Percentiles rank a stretch among this genome's conserved stretches.
Conservation (phyloP, 2,113 vertebrate genomes). For the Macaca nemestrina region DNA sequence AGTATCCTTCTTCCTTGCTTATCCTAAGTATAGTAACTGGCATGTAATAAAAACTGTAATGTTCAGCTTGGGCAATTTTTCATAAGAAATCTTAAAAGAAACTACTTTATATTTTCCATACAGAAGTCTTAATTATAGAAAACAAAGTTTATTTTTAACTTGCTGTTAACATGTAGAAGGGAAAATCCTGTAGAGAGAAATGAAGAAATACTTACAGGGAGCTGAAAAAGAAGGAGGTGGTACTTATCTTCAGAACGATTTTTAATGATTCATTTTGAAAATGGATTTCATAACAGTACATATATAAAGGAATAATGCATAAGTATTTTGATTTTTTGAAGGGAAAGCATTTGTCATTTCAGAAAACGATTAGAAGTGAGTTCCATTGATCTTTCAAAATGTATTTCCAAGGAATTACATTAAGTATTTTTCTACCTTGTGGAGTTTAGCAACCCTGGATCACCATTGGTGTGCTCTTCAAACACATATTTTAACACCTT, state of each 20-base stretch:
- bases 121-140: not conserved
- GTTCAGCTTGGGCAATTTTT: not conserved
- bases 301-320: not conserved
- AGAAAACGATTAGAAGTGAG: constrained; percentile 2
- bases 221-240: not conserved
- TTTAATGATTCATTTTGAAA: constrained; percentile 19
- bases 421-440: constrained; percentile 57
- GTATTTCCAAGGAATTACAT: constrained; percentile 72
- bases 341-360: not conserved
- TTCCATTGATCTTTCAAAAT: constrained; percentile 64
- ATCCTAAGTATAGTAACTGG: not conserved
- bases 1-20: not conserved
- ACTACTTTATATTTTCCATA: not conserved
- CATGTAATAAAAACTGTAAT: not conserved
- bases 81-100: not conserved
- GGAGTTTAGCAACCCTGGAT: constrained; percentile 67
- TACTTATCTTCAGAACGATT: not conserved
- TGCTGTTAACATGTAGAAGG: not conserved
- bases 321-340: not conserved
- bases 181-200: not conserved
- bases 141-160: not conserved
- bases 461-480: constrained; percentile 68
- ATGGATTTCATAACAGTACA: not conserved
- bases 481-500: constrained; percentile 71
- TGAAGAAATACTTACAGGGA: not conserved